phyloP scores from a whole-genome alignment of 2,888 invertebrate species.

The Caenorhabditis sp. region DNA sequence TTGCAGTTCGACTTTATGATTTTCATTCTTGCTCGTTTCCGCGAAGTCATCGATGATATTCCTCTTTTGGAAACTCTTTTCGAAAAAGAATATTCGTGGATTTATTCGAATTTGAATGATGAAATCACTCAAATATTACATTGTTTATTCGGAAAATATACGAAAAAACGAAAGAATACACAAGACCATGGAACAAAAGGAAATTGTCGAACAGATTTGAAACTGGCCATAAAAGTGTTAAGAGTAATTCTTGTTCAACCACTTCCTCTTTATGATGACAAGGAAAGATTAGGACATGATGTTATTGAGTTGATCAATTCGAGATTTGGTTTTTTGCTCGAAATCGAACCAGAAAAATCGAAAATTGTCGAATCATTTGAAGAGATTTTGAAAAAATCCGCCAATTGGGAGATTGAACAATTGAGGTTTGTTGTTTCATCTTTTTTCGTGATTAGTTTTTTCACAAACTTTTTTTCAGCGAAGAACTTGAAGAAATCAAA shows the following conservation, averaged over 20 bases:
- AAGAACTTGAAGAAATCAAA: constrained; percentile 10
- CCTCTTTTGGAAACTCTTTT: constrained; percentile 15
- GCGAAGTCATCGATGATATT: constrained; percentile 21
- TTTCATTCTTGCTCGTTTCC: constrained; percentile 27
- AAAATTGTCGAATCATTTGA: constrained; percentile 20
- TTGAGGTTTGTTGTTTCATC: neutral
- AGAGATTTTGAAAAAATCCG: constrained; percentile 8
- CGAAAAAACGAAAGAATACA: constrained; percentile 26
- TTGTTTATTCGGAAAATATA: constrained; percentile 45
- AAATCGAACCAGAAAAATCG: constrained; percentile 20
- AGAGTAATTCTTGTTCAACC: constrained; percentile 40
- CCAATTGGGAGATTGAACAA: neutral
- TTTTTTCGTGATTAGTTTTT: neutral
- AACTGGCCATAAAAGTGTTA: constrained; percentile 17
- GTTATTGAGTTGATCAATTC: constrained; percentile 35
- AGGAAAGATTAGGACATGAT: constrained; percentile 43
- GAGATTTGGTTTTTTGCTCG: constrained; percentile 29
- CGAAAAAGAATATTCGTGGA: constrained; percentile 39
- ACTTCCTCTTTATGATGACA: constrained; percentile 47
- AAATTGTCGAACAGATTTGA: constrained; percentile 5
- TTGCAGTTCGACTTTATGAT: constrained; percentile 43
- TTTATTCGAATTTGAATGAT: constrained; percentile 41
- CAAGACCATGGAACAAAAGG: constrained; percentile 35
- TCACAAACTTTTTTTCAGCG: constrained; percentile 2
- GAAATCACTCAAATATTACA: constrained; percentile 42